Evolutionary conservation across 2,797 vertebrate species (phyloP).

Genomic region (Danio choprae): DNA sequence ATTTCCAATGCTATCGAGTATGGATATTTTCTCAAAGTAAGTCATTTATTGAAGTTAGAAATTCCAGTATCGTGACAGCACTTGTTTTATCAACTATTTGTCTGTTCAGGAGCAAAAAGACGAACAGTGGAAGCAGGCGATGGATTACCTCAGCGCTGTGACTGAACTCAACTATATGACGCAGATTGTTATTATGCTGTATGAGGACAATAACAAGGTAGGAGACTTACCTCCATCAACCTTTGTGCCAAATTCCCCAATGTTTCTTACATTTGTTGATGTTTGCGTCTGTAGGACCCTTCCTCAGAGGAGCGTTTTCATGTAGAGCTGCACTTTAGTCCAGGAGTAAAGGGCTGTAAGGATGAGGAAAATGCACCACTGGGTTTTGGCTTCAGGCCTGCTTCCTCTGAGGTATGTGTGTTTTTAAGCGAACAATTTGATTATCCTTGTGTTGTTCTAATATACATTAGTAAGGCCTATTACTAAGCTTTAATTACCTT

Average conservation of each 20-base stretch:
- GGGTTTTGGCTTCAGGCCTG: conserved; percentile 87
- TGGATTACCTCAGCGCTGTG: conserved; percentile 90
- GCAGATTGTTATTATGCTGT: conserved; percentile 93
- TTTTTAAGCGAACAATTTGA: background rate
- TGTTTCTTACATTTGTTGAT: conserved; percentile 17
- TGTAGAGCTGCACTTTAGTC: conserved; percentile 90
- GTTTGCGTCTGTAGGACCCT: conserved; percentile 75
- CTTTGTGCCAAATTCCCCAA: background rate
- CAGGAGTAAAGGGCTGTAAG: conserved; percentile 86
- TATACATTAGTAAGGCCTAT: no score
- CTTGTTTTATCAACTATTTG: background rate
- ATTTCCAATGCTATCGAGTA: no score
- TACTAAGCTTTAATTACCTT: no score
- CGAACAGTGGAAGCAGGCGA: conserved; percentile 89
- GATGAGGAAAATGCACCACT: conserved; percentile 85
- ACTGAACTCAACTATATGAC: conserved; percentile 94
- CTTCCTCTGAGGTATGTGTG: conserved; percentile 83
- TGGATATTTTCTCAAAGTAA: no score
- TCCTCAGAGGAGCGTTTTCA: conserved; percentile 90
- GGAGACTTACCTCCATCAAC: conserved; percentile 22
- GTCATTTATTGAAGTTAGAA: no score
- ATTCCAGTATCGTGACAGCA: no score
- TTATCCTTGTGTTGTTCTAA: no score
- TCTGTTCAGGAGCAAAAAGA: conserved; percentile 84
- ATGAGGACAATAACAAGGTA: conserved; percentile 92